Conservation (phyloP, 2,888 invertebrate species). For the Rhogogaster chlorosoma region DNA sequence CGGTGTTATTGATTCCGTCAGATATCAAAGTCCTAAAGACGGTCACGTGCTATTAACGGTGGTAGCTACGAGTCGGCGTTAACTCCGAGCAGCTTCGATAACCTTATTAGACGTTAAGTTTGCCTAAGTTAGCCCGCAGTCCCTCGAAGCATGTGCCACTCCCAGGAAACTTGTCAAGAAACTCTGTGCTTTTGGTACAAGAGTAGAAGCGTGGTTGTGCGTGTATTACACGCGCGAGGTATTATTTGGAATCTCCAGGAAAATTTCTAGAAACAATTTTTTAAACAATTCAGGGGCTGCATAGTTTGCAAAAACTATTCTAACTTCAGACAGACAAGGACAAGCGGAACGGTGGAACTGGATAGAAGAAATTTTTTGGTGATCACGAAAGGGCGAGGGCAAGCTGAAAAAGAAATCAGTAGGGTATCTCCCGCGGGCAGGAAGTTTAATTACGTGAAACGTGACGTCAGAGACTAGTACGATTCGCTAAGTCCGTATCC, state of each 20-base stretch:
- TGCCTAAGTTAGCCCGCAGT: slow-evolving; percentile 18
- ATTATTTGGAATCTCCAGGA: not conserved
- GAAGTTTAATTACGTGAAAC: slow-evolving; percentile 72
- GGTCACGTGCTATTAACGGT: slow-evolving; percentile 41
- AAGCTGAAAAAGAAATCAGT: slow-evolving; percentile 27
- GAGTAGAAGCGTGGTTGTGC: not conserved
- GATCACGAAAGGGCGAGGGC: not conserved
- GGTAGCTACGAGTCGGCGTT: slow-evolving; percentile 42
- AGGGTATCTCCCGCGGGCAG: slow-evolving; percentile 58
- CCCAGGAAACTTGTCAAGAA: slow-evolving; percentile 6
- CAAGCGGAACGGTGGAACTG: not conserved
- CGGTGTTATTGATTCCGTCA: slow-evolving; percentile 30
- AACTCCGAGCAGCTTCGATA: slow-evolving; percentile 34
- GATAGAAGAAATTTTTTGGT: not conserved
- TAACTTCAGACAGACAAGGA: not conserved
- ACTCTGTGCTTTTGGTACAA: slow-evolving; percentile 10
- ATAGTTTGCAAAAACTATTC: not conserved
- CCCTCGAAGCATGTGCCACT: slow-evolving; percentile 39
- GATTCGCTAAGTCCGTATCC: not conserved
- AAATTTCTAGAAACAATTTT: not conserved
- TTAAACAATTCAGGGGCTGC: not conserved
- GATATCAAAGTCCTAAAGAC: slow-evolving; percentile 29
- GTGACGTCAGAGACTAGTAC: slow-evolving; percentile 57
- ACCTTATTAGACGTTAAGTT: slow-evolving; percentile 48
- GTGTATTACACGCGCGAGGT: not conserved